Conservation (phyloP, 2,888 invertebrate genomes). For the Stegana nigrithorax region DNA sequence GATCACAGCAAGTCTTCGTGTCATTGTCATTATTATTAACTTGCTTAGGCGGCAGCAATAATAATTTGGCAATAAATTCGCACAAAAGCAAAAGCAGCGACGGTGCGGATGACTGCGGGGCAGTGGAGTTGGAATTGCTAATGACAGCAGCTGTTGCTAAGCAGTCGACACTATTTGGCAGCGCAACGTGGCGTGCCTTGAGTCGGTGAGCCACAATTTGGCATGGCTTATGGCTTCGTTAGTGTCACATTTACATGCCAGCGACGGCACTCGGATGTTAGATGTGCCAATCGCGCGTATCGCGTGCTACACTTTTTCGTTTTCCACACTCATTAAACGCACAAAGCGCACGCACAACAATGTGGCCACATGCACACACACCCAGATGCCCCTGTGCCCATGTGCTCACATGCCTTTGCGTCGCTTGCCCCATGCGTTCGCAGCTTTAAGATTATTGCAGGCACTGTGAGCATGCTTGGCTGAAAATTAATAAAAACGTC, state of each 20-base stretch:
- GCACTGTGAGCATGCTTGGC: neutral
- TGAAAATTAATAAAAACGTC: neutral
- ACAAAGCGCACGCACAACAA: neutral
- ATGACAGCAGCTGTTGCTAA: neutral
- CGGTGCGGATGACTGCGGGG: neutral
- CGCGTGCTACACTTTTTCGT: neutral
- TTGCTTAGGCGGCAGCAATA: neutral
- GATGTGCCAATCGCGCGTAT: no score
- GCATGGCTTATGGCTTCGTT: neutral
- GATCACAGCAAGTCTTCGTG: no score
- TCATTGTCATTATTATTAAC: neutral
- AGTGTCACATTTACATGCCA: no score
- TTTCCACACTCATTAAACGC: neutral
- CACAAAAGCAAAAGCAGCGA: slow-evolving; percentile 42
- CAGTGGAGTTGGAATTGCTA: no score
- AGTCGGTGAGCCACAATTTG: neutral
- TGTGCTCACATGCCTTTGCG: no score
- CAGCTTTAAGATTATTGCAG: no score
- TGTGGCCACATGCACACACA: no score
- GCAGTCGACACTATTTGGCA: no score
- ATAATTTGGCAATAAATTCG: slow-evolving; percentile 52
- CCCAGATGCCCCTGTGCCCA: no score
- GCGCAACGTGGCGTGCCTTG: slow-evolving; percentile 1
- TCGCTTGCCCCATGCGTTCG: no score
- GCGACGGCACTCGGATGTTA: no score